These are phyloP conservation scores for Phrixothrix hirtus DNA, from an alignment of 2,888 invertebrate genomes.

Conservation along the genomic window DNA sequence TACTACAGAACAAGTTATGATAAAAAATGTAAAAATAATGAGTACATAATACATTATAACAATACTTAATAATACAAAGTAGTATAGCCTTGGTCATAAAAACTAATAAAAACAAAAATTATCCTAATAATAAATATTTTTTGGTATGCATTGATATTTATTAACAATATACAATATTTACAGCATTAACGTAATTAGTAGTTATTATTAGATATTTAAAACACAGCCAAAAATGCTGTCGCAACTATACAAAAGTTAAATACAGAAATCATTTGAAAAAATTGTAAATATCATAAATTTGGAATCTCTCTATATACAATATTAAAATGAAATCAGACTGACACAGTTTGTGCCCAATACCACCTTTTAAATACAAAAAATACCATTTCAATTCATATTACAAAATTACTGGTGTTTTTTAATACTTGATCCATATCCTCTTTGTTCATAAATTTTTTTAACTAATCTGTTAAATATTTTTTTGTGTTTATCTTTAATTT, in stretches of 20 bases:
- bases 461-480: constrained; percentile 3
- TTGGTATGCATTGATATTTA: constrained; percentile 39
- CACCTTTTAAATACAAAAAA: constrained; percentile 19
- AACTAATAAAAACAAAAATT: constrained; percentile 6
- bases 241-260: constrained; percentile 48
- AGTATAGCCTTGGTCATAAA: constrained; percentile 13
- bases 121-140: constrained; percentile 29
- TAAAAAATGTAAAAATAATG: neutral
- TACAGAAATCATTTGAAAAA: constrained; percentile 45
- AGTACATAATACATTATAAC: neutral
- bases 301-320: constrained; percentile 5
- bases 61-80: neutral
- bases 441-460: constrained; percentile 4
- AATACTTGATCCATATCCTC: neutral
- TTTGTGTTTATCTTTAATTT: constrained; percentile 15
- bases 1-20: neutral
- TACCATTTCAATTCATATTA: constrained; percentile 13
- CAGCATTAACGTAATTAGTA: constrained; percentile 38
- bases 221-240: constrained; percentile 54
- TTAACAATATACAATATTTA: constrained; percentile 44
- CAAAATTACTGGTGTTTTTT: constrained; percentile 2
- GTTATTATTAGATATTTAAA: constrained; percentile 39
- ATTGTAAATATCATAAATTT: constrained; percentile 2
- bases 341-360: constrained; percentile 17
- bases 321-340: neutral